phyloP scores from a whole-genome alignment of 2,113 vertebrate genomes.

The Tenrec ecaudatus region DNA sequence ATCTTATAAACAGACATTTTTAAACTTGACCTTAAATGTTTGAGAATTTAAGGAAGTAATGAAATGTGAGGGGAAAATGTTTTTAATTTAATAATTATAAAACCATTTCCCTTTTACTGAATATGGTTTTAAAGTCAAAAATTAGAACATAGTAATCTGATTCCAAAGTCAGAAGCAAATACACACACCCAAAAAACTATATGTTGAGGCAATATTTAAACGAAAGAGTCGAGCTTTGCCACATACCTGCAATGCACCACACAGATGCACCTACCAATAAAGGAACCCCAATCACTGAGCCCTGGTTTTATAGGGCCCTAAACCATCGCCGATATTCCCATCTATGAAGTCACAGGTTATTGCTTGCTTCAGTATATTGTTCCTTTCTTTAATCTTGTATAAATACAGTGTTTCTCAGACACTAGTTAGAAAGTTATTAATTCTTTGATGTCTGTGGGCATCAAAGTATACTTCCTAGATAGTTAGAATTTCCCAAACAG shows the following conservation, averaged over 20 bases:
- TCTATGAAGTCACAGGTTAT: background rate
- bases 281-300: background rate
- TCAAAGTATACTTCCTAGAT: conserved; percentile 34
- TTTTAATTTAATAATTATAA: conserved; percentile 39
- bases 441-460: background rate
- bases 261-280: conserved; percentile 3
- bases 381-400: background rate
- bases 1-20: background rate
- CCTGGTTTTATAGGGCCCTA: background rate
- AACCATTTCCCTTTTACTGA: background rate
- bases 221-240: conserved; percentile 9
- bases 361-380: background rate
- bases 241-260: background rate
- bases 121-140: conserved; percentile 24
- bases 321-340: background rate
- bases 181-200: background rate
- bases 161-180: background rate
- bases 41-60: background rate
- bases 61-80: background rate
- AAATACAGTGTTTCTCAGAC: background rate
- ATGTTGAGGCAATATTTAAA: background rate
- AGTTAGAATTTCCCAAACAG: conserved; percentile 42
- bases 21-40: background rate
- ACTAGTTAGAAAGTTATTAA: conserved; percentile 46
- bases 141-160: conserved; percentile 1